phyloP scores from a whole-genome alignment of 2,113 vertebrate genomes.

The Phasianus colchicus region DNA sequence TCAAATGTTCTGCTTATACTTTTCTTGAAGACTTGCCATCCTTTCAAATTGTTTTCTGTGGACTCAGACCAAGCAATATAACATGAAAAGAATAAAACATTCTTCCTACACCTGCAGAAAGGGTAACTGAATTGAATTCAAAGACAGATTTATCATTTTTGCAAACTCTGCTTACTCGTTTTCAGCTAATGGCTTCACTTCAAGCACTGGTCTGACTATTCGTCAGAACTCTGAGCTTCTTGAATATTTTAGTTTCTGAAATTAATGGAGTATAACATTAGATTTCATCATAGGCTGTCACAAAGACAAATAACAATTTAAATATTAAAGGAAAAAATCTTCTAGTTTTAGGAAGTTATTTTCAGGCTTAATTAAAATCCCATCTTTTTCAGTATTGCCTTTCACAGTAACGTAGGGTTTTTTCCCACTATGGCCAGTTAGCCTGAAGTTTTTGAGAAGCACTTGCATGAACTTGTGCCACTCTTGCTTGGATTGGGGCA shows the following conservation, averaged over 20 bases:
- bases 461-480: neutral
- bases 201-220: neutral
- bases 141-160: slow-evolving; percentile 18
- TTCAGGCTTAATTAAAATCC: slow-evolving; percentile 3
- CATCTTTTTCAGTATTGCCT: neutral
- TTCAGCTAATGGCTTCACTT: slow-evolving; percentile 15
- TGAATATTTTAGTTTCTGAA: slow-evolving; percentile 55
- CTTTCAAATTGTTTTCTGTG: neutral
- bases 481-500: neutral
- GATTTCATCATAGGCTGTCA: slow-evolving; percentile 39
- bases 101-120: slow-evolving; percentile 2
- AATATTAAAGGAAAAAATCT: slow-evolving; percentile 53
- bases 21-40: neutral
- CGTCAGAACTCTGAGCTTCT: neutral
- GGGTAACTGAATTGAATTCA: neutral
- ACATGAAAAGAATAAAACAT: neutral
- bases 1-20: neutral
- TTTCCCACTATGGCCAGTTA: neutral
- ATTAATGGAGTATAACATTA: slow-evolving; percentile 12
- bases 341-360: slow-evolving; percentile 2
- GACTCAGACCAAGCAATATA: neutral
- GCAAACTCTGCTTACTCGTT: neutral
- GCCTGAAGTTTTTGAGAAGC: rapidly evolving
- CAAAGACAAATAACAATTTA: slow-evolving; percentile 43
- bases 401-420: neutral